Conservation (phyloP, 2,113 vertebrate species). For the Tonatia bakeri region DNA sequence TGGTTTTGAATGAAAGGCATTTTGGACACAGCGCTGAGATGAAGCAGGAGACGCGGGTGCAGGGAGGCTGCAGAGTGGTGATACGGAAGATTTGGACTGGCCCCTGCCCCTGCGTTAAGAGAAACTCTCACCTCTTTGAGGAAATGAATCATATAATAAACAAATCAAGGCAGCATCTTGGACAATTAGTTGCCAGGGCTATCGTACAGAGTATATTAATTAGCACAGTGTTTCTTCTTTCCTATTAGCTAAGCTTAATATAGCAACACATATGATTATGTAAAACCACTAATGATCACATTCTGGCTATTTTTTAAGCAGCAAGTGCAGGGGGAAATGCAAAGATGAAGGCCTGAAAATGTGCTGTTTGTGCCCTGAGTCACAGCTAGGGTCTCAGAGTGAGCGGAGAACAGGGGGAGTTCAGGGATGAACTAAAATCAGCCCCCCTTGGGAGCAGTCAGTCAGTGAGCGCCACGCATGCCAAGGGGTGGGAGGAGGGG, state of each 20-base stretch:
- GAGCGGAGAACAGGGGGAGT: background rate
- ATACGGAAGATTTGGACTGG: background rate
- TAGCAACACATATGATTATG: background rate
- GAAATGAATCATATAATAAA: background rate
- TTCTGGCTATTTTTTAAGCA: background rate
- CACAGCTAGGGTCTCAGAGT: background rate
- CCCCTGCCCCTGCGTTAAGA: background rate
- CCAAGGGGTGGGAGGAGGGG: background rate
- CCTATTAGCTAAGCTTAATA: conserved; percentile 1
- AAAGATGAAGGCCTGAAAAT: background rate
- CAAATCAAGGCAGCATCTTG: background rate
- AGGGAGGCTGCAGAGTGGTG: background rate
- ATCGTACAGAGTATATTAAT: background rate
- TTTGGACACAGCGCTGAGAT: background rate
- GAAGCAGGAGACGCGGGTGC: background rate
- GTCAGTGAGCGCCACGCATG: background rate
- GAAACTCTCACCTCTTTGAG: background rate
- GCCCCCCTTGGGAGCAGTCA: background rate
- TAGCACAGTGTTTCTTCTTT: background rate
- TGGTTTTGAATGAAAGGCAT: background rate
- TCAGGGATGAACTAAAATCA: background rate
- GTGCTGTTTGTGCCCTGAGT: background rate
- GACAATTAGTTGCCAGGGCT: background rate
- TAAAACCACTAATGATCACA: background rate
- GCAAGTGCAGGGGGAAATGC: background rate